Evolutionary conservation across 53 echinoderm and acorn worm species (phyloP).

Genomic region (Glandiceps talaboti): DNA sequence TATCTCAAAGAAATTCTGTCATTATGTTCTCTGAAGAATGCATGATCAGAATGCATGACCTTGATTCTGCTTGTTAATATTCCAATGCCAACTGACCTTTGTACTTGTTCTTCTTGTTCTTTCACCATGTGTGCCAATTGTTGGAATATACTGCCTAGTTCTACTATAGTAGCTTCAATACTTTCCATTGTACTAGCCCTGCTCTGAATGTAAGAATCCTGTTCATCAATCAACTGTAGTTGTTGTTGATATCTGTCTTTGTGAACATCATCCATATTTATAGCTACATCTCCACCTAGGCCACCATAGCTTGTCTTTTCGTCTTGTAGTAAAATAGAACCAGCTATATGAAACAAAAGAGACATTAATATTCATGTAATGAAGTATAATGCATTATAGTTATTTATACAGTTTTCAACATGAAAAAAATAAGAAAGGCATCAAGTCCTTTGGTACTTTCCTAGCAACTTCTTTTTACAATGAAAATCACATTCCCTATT

Average conservation of each 20-base stretch:
- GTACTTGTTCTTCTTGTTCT: conserved; percentile 93
- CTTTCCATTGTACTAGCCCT: conserved; percentile 93
- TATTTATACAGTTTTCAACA: no score
- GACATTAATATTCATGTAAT: no score
- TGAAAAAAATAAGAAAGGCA: no score
- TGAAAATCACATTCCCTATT: no score
- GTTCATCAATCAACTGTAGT: conserved; percentile 78
- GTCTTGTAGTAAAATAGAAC: conserved; percentile 65
- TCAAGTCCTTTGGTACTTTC: no score
- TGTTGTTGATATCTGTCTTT: conserved; percentile 51
- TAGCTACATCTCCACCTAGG: conserved; percentile 34
- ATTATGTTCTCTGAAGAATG: no score
- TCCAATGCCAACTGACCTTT: conserved; percentile 76
- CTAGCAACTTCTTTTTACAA: no score
- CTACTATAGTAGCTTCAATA: conserved; percentile 94
- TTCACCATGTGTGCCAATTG: conserved; percentile 98
- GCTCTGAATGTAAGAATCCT: conserved; percentile 81
- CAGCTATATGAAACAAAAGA: conserved; percentile 22
- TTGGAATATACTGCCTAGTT: conserved; percentile 89
- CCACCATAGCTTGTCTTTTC: conserved; percentile 38
- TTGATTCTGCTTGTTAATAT: no score
- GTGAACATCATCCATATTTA: conserved; percentile 79
- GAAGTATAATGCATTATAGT: no score
- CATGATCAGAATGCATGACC: neutral
- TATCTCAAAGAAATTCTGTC: no score